A percentile compares a stretch with the other conserved stretches of the same genome.
phyloP scores from a whole-genome alignment of 2,113 vertebrate genomes.

The Glaucidium brasilianum region DNA sequence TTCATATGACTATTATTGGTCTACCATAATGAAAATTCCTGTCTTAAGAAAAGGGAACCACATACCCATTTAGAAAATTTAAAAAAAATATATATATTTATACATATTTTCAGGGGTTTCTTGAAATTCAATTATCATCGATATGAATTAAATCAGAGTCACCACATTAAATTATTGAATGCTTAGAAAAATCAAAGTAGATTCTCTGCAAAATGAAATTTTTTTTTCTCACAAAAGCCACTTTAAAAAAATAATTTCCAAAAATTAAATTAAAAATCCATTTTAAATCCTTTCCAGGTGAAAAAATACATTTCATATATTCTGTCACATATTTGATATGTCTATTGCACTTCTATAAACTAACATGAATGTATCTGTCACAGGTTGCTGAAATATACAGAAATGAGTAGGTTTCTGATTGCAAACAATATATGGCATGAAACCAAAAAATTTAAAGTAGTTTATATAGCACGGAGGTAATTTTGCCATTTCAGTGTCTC shows the following conservation, averaged over 20 bases:
- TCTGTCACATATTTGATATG: not conserved
- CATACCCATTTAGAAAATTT: not conserved
- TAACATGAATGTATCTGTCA: not conserved
- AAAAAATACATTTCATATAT: not conserved
- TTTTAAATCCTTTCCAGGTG: not conserved
- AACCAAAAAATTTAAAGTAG: not conserved
- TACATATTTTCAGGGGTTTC: not conserved
- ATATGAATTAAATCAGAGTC: not conserved
- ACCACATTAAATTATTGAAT: not conserved
- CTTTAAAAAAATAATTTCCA: not conserved
- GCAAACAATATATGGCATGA: not conserved
- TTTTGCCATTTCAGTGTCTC: not conserved
- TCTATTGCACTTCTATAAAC: not conserved
- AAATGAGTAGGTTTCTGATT: not conserved
- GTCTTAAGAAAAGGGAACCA: not conserved
- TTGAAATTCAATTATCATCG: not conserved
- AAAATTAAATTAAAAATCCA: not conserved
- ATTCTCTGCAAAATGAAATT: not conserved
- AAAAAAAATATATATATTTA: rapidly evolving
- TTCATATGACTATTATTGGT: not conserved
- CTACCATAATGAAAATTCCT: not conserved
- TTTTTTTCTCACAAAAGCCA: not conserved
- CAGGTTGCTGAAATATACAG: not conserved
- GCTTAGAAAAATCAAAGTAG: not conserved
- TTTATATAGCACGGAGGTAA: not conserved